Evolutionary conservation across 1,140 invertebrate species (phyloP).

Genomic region (Lepidurus packardi): DNA sequence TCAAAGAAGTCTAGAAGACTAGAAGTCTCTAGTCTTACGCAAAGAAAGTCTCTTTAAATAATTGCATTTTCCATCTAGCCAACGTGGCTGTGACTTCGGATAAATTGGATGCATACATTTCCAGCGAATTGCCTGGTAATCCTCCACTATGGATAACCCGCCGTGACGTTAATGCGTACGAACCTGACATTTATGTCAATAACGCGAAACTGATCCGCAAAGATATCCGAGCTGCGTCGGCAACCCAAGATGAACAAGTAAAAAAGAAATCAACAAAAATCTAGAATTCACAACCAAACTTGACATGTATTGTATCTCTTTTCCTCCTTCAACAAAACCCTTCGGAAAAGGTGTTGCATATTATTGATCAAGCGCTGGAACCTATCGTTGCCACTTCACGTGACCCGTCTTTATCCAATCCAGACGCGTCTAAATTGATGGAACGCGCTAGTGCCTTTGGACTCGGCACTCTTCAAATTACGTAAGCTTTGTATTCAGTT

Average conservation of each 20-base stretch:
- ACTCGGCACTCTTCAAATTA: constrained; percentile 56
- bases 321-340: neutral
- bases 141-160: constrained; percentile 72
- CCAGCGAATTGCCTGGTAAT: constrained; percentile 69
- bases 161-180: constrained; percentile 48
- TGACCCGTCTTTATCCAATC: constrained; percentile 61
- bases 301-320: neutral
- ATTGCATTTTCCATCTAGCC: constrained; percentile 42
- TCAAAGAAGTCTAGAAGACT: too few species aligned
- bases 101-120: constrained; percentile 57
- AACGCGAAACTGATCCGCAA: constrained; percentile 62
- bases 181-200: constrained; percentile 70
- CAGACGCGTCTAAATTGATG: constrained; percentile 69
- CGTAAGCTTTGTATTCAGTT: constrained; percentile 52
- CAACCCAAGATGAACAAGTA: constrained; percentile 34
- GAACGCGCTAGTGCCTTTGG: constrained; percentile 66
- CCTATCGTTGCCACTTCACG: constrained; percentile 56
- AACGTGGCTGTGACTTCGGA: constrained; percentile 62
- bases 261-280: neutral
- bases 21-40: neutral
- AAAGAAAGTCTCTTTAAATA: neutral
- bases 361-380: constrained; percentile 71
- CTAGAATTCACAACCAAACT: neutral
- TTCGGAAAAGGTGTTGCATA: constrained; percentile 62
- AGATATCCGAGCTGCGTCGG: constrained; percentile 30